A percentile compares a stretch with the other conserved stretches of the same genome.
phyloP scores from a whole-genome alignment of 2,888 invertebrate species.

The Leptinotarsa juncta region DNA sequence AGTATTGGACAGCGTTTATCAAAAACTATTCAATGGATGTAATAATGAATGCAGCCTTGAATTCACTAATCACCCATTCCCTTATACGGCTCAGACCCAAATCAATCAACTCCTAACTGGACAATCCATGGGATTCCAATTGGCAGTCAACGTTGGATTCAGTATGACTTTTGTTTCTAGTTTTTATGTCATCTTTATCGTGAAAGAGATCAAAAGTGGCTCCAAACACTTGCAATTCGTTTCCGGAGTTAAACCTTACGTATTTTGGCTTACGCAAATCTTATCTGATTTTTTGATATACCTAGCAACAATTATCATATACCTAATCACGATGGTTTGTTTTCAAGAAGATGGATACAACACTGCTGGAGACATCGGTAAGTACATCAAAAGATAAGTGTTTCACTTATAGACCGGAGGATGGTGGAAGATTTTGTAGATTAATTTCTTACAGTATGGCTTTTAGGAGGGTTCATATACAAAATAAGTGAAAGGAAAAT shows the following conservation, averaged over 20 bases:
- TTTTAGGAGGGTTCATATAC: too few species aligned
- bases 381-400: slow-evolving; percentile 21
- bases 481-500: too few species aligned
- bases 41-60: slow-evolving; percentile 43
- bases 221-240: slow-evolving; percentile 80
- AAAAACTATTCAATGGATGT: slow-evolving; percentile 51
- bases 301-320: slow-evolving; percentile 69
- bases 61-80: slow-evolving; percentile 76
- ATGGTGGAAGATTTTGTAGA: too few species aligned
- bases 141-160: slow-evolving; percentile 78
- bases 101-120: slow-evolving; percentile 60
- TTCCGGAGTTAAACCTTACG: slow-evolving; percentile 74
- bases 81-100: slow-evolving; percentile 71
- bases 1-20: slow-evolving; percentile 73
- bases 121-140: slow-evolving; percentile 68
- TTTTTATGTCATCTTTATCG: slow-evolving; percentile 72
- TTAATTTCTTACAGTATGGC: too few species aligned
- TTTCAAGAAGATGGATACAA: slow-evolving; percentile 76
- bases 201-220: slow-evolving; percentile 76
- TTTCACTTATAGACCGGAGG: neutral
- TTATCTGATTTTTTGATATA: slow-evolving; percentile 77
- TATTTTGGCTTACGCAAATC: slow-evolving; percentile 78
- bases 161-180: slow-evolving; percentile 78
- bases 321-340: slow-evolving; percentile 73
- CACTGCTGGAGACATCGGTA: slow-evolving; percentile 69